Percentiles rank a stretch among this genome's conserved stretches.
These are phyloP conservation scores for Altica lythri DNA, from an alignment of 2,888 invertebrate genomes.

Conservation along the genomic window DNA sequence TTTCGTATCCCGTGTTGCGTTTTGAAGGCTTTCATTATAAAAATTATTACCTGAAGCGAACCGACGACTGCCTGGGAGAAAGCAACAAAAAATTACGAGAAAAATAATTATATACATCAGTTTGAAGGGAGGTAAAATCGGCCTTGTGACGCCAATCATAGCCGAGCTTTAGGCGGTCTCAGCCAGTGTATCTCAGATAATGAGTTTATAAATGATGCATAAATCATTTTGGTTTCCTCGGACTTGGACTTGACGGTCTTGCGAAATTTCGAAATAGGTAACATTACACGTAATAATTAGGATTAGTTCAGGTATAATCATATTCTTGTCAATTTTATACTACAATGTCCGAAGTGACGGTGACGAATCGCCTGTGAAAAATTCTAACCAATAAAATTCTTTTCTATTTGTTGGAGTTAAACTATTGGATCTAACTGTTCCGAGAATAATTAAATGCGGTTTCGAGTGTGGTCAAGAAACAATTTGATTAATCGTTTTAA, in stretches of 20 bases:
- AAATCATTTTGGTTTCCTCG: constrained; percentile 56
- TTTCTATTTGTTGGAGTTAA: constrained; percentile 17
- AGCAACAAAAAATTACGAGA: constrained; percentile 42
- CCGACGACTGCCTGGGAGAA: constrained; percentile 37
- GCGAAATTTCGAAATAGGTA: constrained; percentile 43
- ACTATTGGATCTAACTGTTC: constrained; percentile 5
- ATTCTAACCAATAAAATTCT: constrained; percentile 10
- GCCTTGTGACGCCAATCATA: constrained; percentile 58
- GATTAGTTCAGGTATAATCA: constrained; percentile 49
- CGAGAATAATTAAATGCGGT: not conserved
- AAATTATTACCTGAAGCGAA: constrained; percentile 47
- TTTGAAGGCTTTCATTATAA: constrained; percentile 45
- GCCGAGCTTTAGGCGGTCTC: constrained; percentile 53
- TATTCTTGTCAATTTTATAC: constrained; percentile 41
- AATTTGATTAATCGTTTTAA: too few relatives aligned
- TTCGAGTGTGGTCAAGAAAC: not conserved
- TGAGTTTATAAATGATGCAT: constrained; percentile 61
- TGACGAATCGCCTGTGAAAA: constrained; percentile 11
- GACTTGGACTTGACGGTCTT: constrained; percentile 41
- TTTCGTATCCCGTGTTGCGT: constrained; percentile 35
- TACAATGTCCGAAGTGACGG: constrained; percentile 20
- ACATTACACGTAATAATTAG: constrained; percentile 46
- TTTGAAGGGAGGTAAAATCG: constrained; percentile 50
- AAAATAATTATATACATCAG: constrained; percentile 53
- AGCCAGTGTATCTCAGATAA: constrained; percentile 55